Conservation (phyloP, 2,113 vertebrate species). For the Coreoperca whiteheadi region DNA sequence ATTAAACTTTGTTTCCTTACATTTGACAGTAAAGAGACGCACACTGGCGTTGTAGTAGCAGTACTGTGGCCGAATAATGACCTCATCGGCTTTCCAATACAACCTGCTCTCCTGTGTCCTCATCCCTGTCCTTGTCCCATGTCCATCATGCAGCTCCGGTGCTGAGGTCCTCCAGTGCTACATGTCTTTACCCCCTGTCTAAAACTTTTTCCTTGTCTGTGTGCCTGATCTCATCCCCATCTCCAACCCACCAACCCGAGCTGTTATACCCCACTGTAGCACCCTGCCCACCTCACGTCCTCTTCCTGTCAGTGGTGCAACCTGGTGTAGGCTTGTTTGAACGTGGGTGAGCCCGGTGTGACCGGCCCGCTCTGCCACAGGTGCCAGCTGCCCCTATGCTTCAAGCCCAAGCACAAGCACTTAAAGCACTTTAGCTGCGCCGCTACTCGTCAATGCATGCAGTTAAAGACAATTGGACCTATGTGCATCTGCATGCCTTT, state of each 20-base stretch:
- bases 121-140: not conserved
- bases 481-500: constrained; percentile 66
- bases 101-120: not conserved
- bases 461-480: constrained; percentile 79
- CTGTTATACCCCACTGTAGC: constrained; percentile 40
- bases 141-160: not conserved
- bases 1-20: too few relatives aligned
- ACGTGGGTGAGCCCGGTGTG: constrained; percentile 64
- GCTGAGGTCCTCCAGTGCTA: constrained; percentile 1
- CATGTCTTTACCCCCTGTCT: not conserved
- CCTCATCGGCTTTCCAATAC: too few relatives aligned
- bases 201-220: constrained; percentile 22
- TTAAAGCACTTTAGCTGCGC: constrained; percentile 87
- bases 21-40: too few relatives aligned
- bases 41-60: too few relatives aligned
- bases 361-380: constrained; percentile 63
- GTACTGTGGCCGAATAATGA: too few relatives aligned
- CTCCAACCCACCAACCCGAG: constrained; percentile 19
- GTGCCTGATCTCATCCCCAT: constrained; percentile 49
- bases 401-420: constrained; percentile 87
- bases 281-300: constrained; percentile 17
- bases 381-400: constrained; percentile 75
- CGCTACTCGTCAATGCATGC: constrained; percentile 69
- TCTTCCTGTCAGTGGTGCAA: constrained; percentile 67
- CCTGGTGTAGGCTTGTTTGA: constrained; percentile 77